Base-by-base conservation (phyloP, 92 coral and sea anemone genomes). In the Montipora capitata region DNA sequence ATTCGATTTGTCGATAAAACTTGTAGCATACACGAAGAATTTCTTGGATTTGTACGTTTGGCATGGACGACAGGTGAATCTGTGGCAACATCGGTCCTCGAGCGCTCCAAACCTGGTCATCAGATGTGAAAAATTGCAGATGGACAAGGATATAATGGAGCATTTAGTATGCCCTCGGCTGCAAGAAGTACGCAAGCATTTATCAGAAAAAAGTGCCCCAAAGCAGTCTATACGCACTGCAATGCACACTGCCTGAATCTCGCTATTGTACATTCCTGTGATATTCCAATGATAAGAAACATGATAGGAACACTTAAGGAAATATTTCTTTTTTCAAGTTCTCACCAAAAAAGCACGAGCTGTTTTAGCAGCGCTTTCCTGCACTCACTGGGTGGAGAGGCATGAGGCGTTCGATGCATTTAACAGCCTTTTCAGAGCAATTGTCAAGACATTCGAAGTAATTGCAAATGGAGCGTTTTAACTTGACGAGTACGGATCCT, bases 221-320 rank as follows among this genome's bases (percentile, higher is more conserved):
- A 85, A 70, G 94, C 90, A 10, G 84, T 91, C 38, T 79, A 69
- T 54, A 80, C 84, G 4, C 87, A 85, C 87, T 82, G 87, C 18
- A 68, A 38, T 16, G 11, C 38, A 16, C 70, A 61, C 9, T 6
- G 14, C 14, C 14, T 51, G 2, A 51, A 58, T 58, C 64, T 58
- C n/a, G 64, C n/a, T 58, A 58, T 58, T 58, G 8, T 58, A 9
- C 64, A 51, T 51, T 58, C 27, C 0, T 58, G 64, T 13, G 64
- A 58, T 9, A 8, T 8, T 51, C 57, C 7, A 51, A 51, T 51
- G 12, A 51, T 20, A 20, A 20, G 27, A 20, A 20, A 20, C 27
- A 20, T 20, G 27, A 20, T 20, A 20, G 27, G 27, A 51, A 51
- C 57, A 51, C 57, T 51, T 7, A 51, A 51, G 7, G 57, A 51